Evolutionary conservation across 2,797 vertebrate genomes (phyloP).

Genomic region (Hafferia zeledoni): DNA sequence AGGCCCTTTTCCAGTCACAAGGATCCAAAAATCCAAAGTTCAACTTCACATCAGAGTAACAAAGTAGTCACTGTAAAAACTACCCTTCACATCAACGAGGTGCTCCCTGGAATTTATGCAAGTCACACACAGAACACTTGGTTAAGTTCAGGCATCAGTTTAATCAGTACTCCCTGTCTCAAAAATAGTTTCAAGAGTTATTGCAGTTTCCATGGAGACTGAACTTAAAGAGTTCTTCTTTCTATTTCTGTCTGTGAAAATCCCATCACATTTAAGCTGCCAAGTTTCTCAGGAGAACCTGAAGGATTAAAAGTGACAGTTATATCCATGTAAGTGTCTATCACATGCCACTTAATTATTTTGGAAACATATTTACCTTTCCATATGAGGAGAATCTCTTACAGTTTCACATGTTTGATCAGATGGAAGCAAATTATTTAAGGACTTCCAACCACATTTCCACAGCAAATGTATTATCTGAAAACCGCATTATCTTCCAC

Average conservation of each 20-base stretch:
- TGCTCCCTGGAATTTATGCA: neutral
- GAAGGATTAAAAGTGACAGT: conserved; percentile 20
- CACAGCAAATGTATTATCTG: neutral
- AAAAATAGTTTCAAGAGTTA: conserved; percentile 42
- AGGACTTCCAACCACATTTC: neutral
- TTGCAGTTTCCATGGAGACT: conserved; percentile 42
- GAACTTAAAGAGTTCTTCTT: neutral
- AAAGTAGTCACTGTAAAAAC: neutral
- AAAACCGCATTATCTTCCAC: neutral
- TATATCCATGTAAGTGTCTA: conserved; percentile 22
- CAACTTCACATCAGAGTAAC: neutral
- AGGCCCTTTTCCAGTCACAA: neutral
- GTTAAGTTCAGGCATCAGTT: conserved; percentile 29
- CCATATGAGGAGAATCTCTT: neutral
- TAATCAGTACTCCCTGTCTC: conserved; percentile 8
- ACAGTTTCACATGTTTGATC: neutral
- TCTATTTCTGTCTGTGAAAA: conserved; percentile 56
- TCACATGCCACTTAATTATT: conserved; percentile 37
- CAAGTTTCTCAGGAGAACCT: conserved; percentile 38
- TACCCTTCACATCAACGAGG: neutral
- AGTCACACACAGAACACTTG: neutral
- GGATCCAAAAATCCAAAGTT: neutral
- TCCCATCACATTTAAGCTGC: conserved; percentile 41
- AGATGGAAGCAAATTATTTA: conserved; percentile 2
- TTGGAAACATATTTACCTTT: conserved; percentile 34